Percentiles rank a stretch among this genome's conserved stretches.
Evolutionary conservation across 2,113 vertebrate species (phyloP).

Genomic region (Tragulus kanchil): DNA sequence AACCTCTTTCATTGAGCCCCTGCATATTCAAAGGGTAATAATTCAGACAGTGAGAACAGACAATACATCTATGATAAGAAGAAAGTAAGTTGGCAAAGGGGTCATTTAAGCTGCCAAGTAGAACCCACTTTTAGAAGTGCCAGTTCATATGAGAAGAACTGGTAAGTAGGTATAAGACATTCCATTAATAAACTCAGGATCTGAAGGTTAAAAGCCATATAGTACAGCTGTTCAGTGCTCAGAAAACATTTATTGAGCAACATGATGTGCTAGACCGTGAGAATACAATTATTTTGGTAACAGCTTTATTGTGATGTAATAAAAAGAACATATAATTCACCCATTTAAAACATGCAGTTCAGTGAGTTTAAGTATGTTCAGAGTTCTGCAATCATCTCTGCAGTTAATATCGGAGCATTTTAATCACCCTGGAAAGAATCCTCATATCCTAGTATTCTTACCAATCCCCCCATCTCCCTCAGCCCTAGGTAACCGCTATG

Average conservation of each 20-base stretch:
- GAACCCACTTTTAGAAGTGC: constrained; percentile 41
- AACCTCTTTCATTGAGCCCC: constrained; percentile 52
- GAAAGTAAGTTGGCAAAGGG: constrained; percentile 43
- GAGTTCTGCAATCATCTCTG: background rate
- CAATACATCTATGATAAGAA: constrained; percentile 56
- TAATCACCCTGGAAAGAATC: background rate
- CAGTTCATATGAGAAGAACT: constrained; percentile 15
- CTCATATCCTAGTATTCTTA: background rate
- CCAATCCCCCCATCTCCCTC: background rate
- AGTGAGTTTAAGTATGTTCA: background rate
- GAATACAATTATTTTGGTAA: constrained; percentile 42
- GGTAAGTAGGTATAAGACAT: background rate
- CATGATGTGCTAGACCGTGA: background rate
- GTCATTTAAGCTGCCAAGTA: constrained; percentile 58
- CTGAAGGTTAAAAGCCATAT: constrained; percentile 53
- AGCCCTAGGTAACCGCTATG: background rate
- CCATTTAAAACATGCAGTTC: background rate
- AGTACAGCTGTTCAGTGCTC: background rate
- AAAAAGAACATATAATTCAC: background rate
- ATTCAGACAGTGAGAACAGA: constrained; percentile 49
- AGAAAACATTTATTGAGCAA: constrained; percentile 30
- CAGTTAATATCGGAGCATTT: constrained; percentile 30
- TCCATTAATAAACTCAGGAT: constrained; percentile 43
- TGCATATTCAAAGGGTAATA: constrained; percentile 52
- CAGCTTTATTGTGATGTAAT: constrained; percentile 26